Evolutionary conservation across 2,113 vertebrate genomes (phyloP).

Genomic region (Apeltes quadracus): DNA sequence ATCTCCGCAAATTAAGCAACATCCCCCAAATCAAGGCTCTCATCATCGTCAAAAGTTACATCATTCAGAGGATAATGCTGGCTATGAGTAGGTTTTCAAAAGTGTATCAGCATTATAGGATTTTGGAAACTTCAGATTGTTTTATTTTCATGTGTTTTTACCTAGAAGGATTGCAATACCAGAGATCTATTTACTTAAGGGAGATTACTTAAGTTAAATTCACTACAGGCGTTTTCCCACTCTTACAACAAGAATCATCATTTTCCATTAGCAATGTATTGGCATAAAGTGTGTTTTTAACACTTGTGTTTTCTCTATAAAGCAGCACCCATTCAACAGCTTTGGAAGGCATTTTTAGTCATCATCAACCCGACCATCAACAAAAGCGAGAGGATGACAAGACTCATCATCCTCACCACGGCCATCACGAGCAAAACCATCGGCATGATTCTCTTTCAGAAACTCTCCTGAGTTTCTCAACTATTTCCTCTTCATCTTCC

Average conservation of each 20-base stretch:
- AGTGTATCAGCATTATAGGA: not conserved
- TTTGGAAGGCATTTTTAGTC: slow-evolving; percentile 56
- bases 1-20: slow-evolving; percentile 60
- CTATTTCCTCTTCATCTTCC: slow-evolving; percentile 46
- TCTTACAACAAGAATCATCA: not conserved
- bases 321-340: slow-evolving; percentile 56
- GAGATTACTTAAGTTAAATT: not conserved
- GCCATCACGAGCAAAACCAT: slow-evolving; percentile 52
- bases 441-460: slow-evolving; percentile 51
- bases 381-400: slow-evolving; percentile 28
- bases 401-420: slow-evolving; percentile 37
- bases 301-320: slow-evolving; percentile 11
- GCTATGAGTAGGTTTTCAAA: slow-evolving; percentile 61
- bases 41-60: slow-evolving; percentile 39
- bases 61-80: slow-evolving; percentile 52
- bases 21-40: slow-evolving; percentile 43
- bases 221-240: not conserved
- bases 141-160: not conserved
- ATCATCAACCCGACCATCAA: slow-evolving; percentile 46
- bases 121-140: not conserved
- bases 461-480: slow-evolving; percentile 55
- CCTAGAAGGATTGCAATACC: not conserved
- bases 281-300: slow-evolving; percentile 3
- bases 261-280: not conserved
- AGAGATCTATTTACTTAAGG: not conserved